Conservation (phyloP, 2,797 vertebrate genomes). For the Eleutherodactylus coqui region DNA sequence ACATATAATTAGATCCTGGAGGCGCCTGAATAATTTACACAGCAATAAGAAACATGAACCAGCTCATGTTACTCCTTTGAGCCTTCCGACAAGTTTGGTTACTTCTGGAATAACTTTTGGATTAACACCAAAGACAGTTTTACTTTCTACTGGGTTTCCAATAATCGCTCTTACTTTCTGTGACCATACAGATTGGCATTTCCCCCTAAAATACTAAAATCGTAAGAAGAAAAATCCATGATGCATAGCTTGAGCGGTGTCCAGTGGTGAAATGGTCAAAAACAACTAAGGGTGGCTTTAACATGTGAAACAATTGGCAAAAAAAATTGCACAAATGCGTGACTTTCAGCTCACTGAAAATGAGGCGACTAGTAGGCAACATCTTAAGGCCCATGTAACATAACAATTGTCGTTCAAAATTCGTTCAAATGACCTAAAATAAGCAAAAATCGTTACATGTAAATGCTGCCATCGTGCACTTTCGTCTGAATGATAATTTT, state of each 20-base stretch:
- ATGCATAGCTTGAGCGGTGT: not conserved
- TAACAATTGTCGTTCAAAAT: too few species aligned
- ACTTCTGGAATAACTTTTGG: slow-evolving; percentile 6
- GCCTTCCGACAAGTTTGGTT: slow-evolving; percentile 7
- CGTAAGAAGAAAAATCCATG: too few species aligned
- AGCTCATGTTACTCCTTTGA: slow-evolving; percentile 55
- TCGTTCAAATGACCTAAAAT: too few species aligned
- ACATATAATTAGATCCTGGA: slow-evolving; percentile 55
- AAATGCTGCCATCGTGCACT: too few species aligned
- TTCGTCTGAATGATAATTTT: too few species aligned
- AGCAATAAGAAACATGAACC: slow-evolving; percentile 32
- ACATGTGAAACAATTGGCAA: too few species aligned
- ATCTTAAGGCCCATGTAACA: too few species aligned
- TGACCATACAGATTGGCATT: not conserved
- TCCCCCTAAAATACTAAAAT: not conserved
- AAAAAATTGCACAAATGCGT: too few species aligned
- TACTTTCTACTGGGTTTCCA: not conserved
- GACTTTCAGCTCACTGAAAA: too few species aligned
- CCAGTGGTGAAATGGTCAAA: not conserved
- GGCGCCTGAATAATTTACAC: slow-evolving; percentile 55
- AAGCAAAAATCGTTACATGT: too few species aligned
- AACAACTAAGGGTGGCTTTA: not conserved
- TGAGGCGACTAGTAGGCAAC: too few species aligned
- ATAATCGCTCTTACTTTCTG: not conserved
- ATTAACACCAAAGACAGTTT: not conserved